Percentiles rank a stretch among this genome's conserved stretches.
phyloP scores from a whole-genome alignment of 2,113 vertebrate genomes.

The Poeciliopsis retropinna region DNA sequence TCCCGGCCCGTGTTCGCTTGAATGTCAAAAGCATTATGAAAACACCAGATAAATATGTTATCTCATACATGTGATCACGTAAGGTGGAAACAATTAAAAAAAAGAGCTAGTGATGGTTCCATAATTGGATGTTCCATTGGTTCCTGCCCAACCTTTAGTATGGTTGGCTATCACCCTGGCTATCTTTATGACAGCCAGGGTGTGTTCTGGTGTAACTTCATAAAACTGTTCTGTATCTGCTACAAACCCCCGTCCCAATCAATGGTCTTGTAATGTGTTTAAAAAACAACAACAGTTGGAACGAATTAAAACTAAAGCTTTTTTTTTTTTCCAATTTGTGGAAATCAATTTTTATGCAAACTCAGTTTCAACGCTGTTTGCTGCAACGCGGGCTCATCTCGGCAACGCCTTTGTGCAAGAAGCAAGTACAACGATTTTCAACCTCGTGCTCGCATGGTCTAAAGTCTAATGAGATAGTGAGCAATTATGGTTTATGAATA shows the following conservation, averaged over 20 bases:
- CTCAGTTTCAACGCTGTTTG: background rate
- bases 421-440: slow-evolving; percentile 46
- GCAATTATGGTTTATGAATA: slow-evolving; percentile 76
- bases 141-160: slow-evolving; percentile 52
- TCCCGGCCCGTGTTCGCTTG: background rate
- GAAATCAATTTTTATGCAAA: background rate
- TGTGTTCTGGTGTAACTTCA: slow-evolving; percentile 57
- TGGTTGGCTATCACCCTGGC: no score
- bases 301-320: background rate
- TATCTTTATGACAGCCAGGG: slow-evolving; percentile 78
- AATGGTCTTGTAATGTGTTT: slow-evolving; percentile 20
- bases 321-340: background rate
- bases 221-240: slow-evolving; percentile 74
- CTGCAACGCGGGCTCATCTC: background rate
- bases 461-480: slow-evolving; percentile 77
- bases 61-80: background rate
- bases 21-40: background rate
- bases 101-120: slow-evolving; percentile 11
- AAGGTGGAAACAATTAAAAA: slow-evolving; percentile 23
- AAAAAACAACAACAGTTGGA: background rate
- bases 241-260: slow-evolving; percentile 14
- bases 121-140: slow-evolving; percentile 49
- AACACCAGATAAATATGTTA: background rate
- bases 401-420: slow-evolving; percentile 15
- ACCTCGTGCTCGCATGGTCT: slow-evolving; percentile 65